Evolutionary conservation across 2,888 invertebrate species (phyloP).

Genomic region (Bombylius major): DNA sequence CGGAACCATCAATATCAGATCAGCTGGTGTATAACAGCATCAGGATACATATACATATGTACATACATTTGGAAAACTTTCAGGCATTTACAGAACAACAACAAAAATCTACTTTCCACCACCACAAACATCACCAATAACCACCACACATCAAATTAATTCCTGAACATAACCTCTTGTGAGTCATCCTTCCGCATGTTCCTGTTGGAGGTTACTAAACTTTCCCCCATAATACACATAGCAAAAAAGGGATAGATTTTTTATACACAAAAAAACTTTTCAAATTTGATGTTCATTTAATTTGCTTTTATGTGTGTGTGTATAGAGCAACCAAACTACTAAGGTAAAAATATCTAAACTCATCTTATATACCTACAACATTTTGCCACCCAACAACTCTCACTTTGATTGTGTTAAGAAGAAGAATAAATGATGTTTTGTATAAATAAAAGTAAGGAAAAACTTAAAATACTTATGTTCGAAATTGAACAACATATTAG

Average conservation of each 20-base stretch:
- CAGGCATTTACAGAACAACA: not conserved
- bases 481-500: constrained; percentile 2
- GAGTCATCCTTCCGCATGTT: no score
- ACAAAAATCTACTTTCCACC: not conserved
- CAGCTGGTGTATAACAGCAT: not conserved
- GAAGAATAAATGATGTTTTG: no score
- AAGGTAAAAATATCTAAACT: no score
- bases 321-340: no score
- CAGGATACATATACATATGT: no score
- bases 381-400: not conserved
- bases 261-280: no score
- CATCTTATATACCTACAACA: no score
- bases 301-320: not conserved
- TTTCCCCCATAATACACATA: no score
- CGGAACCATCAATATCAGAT: not conserved
- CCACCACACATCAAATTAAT: not conserved
- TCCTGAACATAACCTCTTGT: no score
- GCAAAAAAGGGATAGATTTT: no score
- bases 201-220: no score
- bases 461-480: not conserved
- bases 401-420: no score
- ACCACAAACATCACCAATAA: not conserved
- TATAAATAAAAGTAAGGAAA: not conserved
- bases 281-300: not conserved
- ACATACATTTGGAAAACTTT: not conserved